Conservation (phyloP, 2,888 invertebrate genomes). For the Ochropleura leucogaster region DNA sequence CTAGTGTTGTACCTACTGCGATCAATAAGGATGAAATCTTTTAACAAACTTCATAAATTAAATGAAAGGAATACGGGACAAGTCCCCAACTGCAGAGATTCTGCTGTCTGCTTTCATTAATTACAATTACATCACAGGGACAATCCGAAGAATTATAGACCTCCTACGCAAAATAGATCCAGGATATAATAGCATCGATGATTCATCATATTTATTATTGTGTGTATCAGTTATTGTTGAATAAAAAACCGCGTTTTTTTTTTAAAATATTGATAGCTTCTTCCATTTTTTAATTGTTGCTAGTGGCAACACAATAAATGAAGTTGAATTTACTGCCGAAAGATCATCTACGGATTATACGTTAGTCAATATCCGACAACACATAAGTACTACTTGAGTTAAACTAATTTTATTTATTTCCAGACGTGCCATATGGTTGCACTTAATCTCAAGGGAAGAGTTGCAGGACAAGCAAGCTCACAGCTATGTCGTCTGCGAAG, state of each 20-base stretch:
- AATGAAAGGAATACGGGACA: neutral
- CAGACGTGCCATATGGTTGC: constrained; percentile 55
- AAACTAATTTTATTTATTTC: constrained; percentile 13
- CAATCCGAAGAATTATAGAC: neutral
- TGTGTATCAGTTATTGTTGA: neutral
- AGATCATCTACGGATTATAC: neutral
- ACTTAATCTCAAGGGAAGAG: constrained; percentile 49
- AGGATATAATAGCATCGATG: neutral
- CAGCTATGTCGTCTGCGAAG: constrained; percentile 50
- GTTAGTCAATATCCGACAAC: neutral
- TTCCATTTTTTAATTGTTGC: neutral
- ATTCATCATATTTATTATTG: neutral
- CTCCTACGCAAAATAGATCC: neutral
- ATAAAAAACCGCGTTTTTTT: neutral
- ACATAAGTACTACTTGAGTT: neutral
- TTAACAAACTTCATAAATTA: no score
- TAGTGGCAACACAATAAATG: neutral
- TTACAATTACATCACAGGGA: neutral
- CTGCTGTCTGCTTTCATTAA: neutral
- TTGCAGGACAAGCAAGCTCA: constrained; percentile 32
- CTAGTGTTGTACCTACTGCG: neutral
- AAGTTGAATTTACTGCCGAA: neutral
- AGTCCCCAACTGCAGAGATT: neutral
- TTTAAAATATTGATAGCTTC: neutral
- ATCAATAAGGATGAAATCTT: no score